Base-by-base conservation (phyloP, 2,888 invertebrate species). In the Andrena hattorfiana region DNA sequence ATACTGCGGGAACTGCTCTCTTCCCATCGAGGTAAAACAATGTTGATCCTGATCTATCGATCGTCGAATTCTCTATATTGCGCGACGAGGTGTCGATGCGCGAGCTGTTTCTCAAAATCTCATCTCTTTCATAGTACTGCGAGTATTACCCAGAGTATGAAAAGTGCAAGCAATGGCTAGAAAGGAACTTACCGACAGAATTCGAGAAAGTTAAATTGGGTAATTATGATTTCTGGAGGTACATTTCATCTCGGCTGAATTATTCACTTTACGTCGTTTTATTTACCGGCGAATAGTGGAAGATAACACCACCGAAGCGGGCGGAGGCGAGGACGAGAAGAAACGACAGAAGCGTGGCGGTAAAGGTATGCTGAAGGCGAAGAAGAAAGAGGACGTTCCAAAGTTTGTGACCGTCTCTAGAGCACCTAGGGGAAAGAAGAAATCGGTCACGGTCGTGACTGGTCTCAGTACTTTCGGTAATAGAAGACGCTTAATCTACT, bases 141-240 rank as follows among this genome's bases (percentile, higher is more conserved):
- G 99, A 99, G 95, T 99, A 98, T 94, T 99, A 99, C 94, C 99
- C 99, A 10, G 98, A 98, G 94, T 98, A 98, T 94, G 99, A 99
- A 86, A 98, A 98, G 94, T 99, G 99, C 94, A 98, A 99, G 94
- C 97, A 97, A 87, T 99, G 99, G 99, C 94, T 99, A 85, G 98
- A 99, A 94, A 97, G 97, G 91, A 97, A 99, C 95, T 95, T 99
- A 86, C 99, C 99, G 0, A 97, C 97, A 63, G 98, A 99, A 94
- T 98, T 99, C 94, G 98, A 98, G 92, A 97, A 98, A 94, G 96
- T 98, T 1, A 97, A 97, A 95, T 95, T 97, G 89, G 96, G 96
- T 95, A 94, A 95, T 94, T 68, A 63, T 75, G n/a, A 23, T 56
- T 51, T 28, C 35, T n/a, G 6, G 42, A 42, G 16, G 6, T 23